Evolutionary conservation across 92 coral and sea anemone genomes (phyloP).

Genomic region (Montipora capitata): DNA sequence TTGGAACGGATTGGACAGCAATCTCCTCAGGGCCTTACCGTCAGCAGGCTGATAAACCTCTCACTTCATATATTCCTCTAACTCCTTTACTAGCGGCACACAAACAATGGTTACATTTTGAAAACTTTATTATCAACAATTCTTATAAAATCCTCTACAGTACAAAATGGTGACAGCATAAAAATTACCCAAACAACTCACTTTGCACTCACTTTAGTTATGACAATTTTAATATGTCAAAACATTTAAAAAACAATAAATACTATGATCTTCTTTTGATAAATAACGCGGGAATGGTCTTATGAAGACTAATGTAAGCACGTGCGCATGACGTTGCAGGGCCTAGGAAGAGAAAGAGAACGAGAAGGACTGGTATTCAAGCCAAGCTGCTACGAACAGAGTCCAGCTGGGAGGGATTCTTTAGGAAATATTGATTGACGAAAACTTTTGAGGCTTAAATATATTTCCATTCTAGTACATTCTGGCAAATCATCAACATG

Average conservation of each 20-base stretch:
- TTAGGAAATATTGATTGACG: too few relatives aligned
- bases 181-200: slow-evolving; percentile 60
- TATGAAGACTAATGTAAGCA: slow-evolving; percentile 23
- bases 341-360: neutral
- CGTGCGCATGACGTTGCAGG: too few relatives aligned
- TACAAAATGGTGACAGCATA: slow-evolving; percentile 83
- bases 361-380: slow-evolving; percentile 16
- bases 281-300: slow-evolving; percentile 65
- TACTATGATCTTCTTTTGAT: slow-evolving; percentile 51
- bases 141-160: slow-evolving; percentile 85
- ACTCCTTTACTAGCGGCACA: too few relatives aligned
- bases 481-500: slow-evolving; percentile 1
- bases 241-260: slow-evolving; percentile 69
- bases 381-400: slow-evolving; percentile 21
- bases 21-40: too few relatives aligned
- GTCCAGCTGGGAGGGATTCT: neutral
- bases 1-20: too few relatives aligned
- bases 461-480: neutral
- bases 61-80: too few relatives aligned
- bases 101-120: neutral
- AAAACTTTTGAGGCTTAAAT: neutral
- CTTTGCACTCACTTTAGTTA: slow-evolving; percentile 45
- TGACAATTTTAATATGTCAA: slow-evolving; percentile 41
- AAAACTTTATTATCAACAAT: slow-evolving; percentile 85
- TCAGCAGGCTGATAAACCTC: too few relatives aligned